Evolutionary conservation across 2,888 invertebrate genomes (phyloP).

Genomic region (Rotaria sp.): DNA sequence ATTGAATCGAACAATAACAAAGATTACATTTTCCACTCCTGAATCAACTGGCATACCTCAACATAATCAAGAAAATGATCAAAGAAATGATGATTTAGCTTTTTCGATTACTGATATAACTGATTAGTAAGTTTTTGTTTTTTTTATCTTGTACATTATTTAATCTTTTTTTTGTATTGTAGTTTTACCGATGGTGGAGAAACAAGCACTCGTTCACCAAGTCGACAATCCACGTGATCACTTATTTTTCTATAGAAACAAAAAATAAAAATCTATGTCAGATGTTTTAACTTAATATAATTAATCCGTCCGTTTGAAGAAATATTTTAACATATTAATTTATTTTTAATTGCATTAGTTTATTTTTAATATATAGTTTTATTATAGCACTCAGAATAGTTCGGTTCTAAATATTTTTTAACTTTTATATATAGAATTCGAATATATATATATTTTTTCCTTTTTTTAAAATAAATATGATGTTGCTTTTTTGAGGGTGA

Average conservation of each 20-base stretch:
- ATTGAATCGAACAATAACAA: neutral
- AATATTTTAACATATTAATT: neutral
- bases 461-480: neutral
- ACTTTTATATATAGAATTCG: too few relatives aligned
- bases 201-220: neutral
- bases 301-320: neutral
- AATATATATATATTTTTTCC: neutral
- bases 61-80: neutral
- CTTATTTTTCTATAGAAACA: neutral
- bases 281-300: neutral
- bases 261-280: neutral
- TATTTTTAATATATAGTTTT: neutral
- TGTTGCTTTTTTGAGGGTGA: neutral
- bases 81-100: neutral
- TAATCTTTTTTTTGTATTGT: neutral
- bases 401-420: neutral
- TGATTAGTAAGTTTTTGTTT: neutral
- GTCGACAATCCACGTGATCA: neutral
- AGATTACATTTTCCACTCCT: neutral
- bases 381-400: too few relatives aligned
- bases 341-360: neutral
- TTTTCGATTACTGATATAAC: constrained; percentile 19
- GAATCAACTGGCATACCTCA: neutral
- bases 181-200: neutral
- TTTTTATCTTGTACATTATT: neutral